Percentiles rank a stretch among this genome's conserved stretches.
Conservation (phyloP, 2,113 vertebrate species). For the Etheostoma spectabile region DNA sequence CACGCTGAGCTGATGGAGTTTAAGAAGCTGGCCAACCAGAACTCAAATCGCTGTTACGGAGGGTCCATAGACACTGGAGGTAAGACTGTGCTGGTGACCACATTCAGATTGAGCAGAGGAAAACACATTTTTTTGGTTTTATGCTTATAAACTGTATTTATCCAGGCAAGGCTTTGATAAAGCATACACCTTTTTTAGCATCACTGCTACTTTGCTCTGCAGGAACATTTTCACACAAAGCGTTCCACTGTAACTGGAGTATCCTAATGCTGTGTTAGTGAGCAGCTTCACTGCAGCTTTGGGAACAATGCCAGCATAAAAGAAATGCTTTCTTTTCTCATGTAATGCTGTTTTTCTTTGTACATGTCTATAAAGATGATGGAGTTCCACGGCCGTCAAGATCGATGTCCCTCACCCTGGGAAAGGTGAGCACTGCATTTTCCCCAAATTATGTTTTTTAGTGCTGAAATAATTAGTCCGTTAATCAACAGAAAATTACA, state of each 20-base stretch:
- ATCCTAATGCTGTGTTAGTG: not conserved
- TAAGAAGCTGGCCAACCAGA: slow-evolving; percentile 98
- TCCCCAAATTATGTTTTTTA: not conserved
- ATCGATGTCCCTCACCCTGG: slow-evolving; percentile 95
- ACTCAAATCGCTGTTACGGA: slow-evolving; percentile 92
- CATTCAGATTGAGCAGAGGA: not conserved
- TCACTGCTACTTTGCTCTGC: not conserved
- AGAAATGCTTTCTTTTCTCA: not conserved
- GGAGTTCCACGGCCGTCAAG: slow-evolving; percentile 92
- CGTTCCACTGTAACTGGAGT: not conserved
- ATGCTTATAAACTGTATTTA: slow-evolving; percentile 1
- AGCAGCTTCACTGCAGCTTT: not conserved
- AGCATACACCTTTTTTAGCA: not conserved
- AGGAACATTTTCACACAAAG: not conserved
- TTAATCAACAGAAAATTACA: not conserved
- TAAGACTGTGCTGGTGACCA: slow-evolving; percentile 36
- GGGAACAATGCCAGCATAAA: not conserved
- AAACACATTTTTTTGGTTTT: not conserved
- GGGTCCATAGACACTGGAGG: slow-evolving; percentile 88
- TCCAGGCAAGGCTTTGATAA: not conserved
- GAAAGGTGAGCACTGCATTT: slow-evolving; percentile 87
- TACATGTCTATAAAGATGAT: slow-evolving; percentile 87
- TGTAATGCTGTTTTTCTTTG: slow-evolving; percentile 16
- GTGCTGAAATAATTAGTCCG: not conserved
- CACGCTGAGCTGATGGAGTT: slow-evolving; percentile 97